Evolutionary conservation across 2,797 vertebrate species (phyloP).

Genomic region (Lacerta agilis): DNA sequence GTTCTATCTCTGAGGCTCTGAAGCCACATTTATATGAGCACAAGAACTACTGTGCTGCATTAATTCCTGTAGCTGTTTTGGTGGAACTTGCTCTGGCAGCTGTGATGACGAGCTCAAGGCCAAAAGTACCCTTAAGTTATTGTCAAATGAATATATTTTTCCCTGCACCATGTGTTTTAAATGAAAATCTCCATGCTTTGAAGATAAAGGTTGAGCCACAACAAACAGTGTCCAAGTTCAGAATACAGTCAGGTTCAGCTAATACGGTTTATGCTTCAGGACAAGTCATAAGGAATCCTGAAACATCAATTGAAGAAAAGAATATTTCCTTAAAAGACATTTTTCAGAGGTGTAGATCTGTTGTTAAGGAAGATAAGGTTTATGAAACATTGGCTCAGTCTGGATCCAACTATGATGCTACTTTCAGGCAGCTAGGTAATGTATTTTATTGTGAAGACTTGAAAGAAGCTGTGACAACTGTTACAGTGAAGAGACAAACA

Average conservation of each 20-base stretch:
- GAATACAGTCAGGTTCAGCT: slow-evolving; percentile 76
- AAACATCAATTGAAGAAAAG: slow-evolving; percentile 76
- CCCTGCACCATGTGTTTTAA: slow-evolving; percentile 79
- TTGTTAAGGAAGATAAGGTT: slow-evolving; percentile 75
- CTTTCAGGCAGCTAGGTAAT: slow-evolving; percentile 81
- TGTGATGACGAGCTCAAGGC: slow-evolving; percentile 75
- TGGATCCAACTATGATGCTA: slow-evolving; percentile 85
- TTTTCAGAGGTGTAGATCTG: slow-evolving; percentile 77
- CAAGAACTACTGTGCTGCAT: slow-evolving; percentile 78
- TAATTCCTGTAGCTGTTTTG: slow-evolving; percentile 85
- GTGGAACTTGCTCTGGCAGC: slow-evolving; percentile 85
- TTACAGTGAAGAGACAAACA: slow-evolving; percentile 79
- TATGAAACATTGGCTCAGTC: slow-evolving; percentile 80
- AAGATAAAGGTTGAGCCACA: slow-evolving; percentile 76
- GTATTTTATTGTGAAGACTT: slow-evolving; percentile 82
- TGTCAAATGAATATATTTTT: slow-evolving; percentile 82
- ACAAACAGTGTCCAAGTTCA: slow-evolving; percentile 76
- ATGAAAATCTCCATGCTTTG: slow-evolving; percentile 73
- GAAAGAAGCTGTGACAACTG: slow-evolving; percentile 82
- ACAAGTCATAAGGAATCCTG: slow-evolving; percentile 64
- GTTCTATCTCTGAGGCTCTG: slow-evolving; percentile 72
- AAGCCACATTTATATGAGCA: slow-evolving; percentile 84
- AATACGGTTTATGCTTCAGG: slow-evolving; percentile 80
- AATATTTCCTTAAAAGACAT: slow-evolving; percentile 76
- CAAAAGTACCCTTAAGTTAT: slow-evolving; percentile 76